Base-by-base conservation (phyloP, 2,797 vertebrate species). In the Xenopus petersii region DNA sequence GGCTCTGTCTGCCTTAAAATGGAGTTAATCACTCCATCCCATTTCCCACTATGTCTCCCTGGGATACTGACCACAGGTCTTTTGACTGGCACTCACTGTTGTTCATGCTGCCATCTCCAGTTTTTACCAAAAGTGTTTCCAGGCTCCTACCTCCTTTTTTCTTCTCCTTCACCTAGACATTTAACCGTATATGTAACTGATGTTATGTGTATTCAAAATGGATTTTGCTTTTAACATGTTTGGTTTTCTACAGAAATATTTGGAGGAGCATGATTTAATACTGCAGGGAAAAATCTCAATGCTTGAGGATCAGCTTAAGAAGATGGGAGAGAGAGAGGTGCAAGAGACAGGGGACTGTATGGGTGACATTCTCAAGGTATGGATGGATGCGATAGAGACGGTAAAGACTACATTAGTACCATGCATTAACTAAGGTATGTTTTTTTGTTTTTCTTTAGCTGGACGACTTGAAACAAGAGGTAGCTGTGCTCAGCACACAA, bases 271-370 rank as follows among this genome's bases (percentile, higher is more conserved):
- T 84, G 86, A 93, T 0, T 91, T 94, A 87, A 98, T 99, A 67
- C 91, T 98, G 0, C 92, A 94, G 75, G 94, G 95, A 55, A 99
- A 97, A 82, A 90, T 97, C 46, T 94, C 93, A 2, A 86, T 93
- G 83, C 85, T 98, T 75, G 93, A 98, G 71, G 96, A 98, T 4
- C 92, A 94, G 71, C 71, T 98, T 67, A 81, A 81, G 15, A 91
- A 69, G 70, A 83, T 89, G 30, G 80, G 42, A 1, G 83, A 88
- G 0, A 67, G 75, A 75, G 83, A 85, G 4, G 5, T 77, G n/a
- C 88, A 88, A 63, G 93, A 94, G 77, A 89, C 87, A 49, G 97
- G 97, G 17, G 97, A 99, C 79, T 94, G 97, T 70, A 89, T 99
- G 88, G 94, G 94, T 0, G 93, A 95, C 0, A 33, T 94, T 70